Percentiles rank a stretch among this genome's conserved stretches.
Conservation (phyloP, 2,888 invertebrate species). For the Lacanobia oleracea region DNA sequence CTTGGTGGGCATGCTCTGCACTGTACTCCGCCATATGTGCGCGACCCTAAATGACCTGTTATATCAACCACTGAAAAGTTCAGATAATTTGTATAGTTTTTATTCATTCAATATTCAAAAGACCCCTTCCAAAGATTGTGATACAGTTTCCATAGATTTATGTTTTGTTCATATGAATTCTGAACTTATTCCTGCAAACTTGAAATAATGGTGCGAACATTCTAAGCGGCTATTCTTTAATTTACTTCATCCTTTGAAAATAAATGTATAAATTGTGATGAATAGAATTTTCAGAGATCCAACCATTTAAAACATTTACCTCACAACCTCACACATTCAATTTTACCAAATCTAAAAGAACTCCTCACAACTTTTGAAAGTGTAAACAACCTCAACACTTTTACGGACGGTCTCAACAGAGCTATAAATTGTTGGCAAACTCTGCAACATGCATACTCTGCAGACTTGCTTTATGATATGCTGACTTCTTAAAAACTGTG, state of each 20-base stretch:
- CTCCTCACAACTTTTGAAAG: conserved; percentile 15
- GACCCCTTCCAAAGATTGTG: neutral
- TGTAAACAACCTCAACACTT: conserved; percentile 26
- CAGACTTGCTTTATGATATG: conserved; percentile 31
- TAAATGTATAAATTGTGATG: neutral
- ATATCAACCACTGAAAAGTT: neutral
- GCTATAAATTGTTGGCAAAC: conserved; percentile 36
- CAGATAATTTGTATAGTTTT: neutral
- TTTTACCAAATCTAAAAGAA: conserved; percentile 8
- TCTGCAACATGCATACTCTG: conserved; percentile 38
- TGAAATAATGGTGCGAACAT: neutral
- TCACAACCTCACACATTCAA: neutral
- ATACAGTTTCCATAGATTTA: too few relatives aligned
- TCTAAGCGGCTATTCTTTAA: neutral
- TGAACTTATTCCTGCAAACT: too few relatives aligned
- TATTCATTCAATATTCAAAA: too few relatives aligned
- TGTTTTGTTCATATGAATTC: too few relatives aligned
- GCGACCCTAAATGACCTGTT: neutral
- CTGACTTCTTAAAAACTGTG: conserved; percentile 38
- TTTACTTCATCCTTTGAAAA: neutral
- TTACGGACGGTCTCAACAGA: conserved; percentile 31
- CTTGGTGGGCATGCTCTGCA: too few relatives aligned
- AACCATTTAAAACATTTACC: neutral
- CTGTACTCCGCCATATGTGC: too few relatives aligned
- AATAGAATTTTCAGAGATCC: neutral